Percentiles rank a stretch among this genome's conserved stretches.
These are phyloP conservation scores for Delichon dasypus DNA, from an alignment of 2,797 vertebrate genomes.

Conservation along the genomic window DNA sequence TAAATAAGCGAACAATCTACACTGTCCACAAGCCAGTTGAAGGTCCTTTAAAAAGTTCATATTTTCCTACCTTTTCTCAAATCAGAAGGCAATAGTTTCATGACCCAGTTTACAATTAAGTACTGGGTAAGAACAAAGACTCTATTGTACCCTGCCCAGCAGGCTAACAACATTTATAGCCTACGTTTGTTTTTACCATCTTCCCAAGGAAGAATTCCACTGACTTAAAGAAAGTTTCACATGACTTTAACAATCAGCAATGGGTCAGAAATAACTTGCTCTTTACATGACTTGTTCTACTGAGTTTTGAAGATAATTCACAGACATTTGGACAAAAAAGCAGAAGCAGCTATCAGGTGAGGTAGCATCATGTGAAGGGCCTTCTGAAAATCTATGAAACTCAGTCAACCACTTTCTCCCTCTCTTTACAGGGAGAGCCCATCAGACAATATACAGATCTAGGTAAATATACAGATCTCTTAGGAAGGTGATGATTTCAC, in stretches of 20 bases:
- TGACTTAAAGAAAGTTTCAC: background rate
- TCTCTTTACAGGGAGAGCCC: background rate
- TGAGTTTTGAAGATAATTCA: background rate
- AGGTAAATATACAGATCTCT: background rate
- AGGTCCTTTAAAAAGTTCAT: background rate
- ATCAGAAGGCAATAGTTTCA: conserved; percentile 36
- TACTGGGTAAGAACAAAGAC: conserved; percentile 18
- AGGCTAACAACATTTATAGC: conserved; percentile 29
- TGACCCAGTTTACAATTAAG: conserved; percentile 50
- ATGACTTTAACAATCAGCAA: background rate
- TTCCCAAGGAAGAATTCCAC: background rate
- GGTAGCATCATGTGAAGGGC: background rate
- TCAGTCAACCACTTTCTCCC: background rate
- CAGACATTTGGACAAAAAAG: background rate
- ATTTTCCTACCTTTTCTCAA: conserved; percentile 24
- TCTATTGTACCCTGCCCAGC: conserved; percentile 32
- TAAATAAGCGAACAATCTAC: background rate
- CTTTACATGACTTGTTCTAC: background rate
- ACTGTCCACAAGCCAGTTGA: background rate
- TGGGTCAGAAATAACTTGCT: background rate
- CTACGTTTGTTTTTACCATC: conserved; percentile 40
- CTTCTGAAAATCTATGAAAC: background rate
- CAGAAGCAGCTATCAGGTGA: background rate
- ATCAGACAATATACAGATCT: background rate
- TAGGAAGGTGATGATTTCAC: background rate